Percentiles rank a stretch among this genome's conserved stretches.
Evolutionary conservation across 2,888 invertebrate species (phyloP).

Genomic region (Dichetophora obliterata): DNA sequence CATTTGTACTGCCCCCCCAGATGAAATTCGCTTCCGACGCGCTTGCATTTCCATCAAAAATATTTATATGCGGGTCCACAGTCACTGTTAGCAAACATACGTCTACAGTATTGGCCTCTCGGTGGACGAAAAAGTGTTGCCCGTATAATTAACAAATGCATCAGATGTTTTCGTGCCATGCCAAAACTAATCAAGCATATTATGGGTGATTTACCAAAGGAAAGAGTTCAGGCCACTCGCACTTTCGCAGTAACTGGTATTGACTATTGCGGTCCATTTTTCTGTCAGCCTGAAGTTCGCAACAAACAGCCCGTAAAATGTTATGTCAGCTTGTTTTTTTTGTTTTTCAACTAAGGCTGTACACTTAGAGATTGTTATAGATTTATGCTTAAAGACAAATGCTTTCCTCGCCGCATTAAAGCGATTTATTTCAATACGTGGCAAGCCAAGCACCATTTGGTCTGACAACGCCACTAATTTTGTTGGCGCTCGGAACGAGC

Average conservation of each 20-base stretch:
- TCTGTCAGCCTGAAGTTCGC: constrained; percentile 26
- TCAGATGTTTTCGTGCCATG: constrained; percentile 30
- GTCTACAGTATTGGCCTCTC: constrained; percentile 37
- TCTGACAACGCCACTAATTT: constrained; percentile 45
- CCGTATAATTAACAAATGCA: constrained; percentile 28
- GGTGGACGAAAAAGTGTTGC: constrained; percentile 35
- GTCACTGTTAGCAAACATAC: constrained; percentile 18
- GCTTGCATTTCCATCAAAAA: constrained; percentile 29
- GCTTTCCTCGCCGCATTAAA: constrained; percentile 29
- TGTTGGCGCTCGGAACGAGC: constrained; percentile 40
- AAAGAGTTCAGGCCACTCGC: constrained; percentile 4
- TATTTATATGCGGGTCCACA: constrained; percentile 28
- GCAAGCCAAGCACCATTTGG: constrained; percentile 44
- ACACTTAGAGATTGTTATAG: constrained; percentile 36
- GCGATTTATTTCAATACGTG: constrained; percentile 37
- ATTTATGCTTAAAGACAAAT: constrained; percentile 39
- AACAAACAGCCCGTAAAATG: constrained; percentile 39
- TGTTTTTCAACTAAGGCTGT: constrained; percentile 38
- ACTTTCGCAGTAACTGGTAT: constrained; percentile 36
- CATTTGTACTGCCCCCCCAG: no score
- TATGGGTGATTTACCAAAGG: constrained; percentile 22
- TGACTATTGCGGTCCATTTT: constrained; percentile 38
- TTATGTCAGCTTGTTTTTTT: constrained; percentile 32
- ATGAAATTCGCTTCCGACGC: no score
- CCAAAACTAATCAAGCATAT: constrained; percentile 34